Percentiles rank a stretch among this genome's conserved stretches.
Conservation (phyloP, 2,888 invertebrate species). For the Itoplectis maculator region DNA sequence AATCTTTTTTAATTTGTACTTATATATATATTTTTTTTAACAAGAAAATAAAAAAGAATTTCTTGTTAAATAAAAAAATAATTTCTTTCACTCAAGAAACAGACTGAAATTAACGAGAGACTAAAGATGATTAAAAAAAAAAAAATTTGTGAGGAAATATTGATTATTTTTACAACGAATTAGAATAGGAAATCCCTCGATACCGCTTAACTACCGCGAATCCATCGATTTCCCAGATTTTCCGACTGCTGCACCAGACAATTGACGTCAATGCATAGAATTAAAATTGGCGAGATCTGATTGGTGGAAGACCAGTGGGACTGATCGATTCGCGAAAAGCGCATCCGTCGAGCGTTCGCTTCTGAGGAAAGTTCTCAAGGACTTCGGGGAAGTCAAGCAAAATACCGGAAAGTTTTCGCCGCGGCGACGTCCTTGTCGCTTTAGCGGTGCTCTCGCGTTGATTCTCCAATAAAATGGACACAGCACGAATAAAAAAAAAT, state of each 20-base stretch:
- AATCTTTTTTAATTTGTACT: background rate
- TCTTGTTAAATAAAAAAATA: no score
- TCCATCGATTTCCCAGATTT: no score
- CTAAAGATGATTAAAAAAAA: no score
- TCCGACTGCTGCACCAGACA: no score
- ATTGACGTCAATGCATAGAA: no score
- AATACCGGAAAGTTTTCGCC: background rate
- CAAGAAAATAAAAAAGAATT: background rate
- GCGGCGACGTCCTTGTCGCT: background rate
- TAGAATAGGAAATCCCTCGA: no score
- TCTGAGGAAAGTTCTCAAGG: background rate
- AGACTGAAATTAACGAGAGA: no score
- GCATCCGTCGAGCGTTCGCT: background rate
- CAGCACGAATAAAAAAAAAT: background rate
- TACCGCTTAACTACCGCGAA: no score
- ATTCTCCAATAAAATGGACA: background rate
- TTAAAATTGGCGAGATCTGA: background rate
- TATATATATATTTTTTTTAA: background rate
- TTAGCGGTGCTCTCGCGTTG: conserved; percentile 5
- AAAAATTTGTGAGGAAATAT: no score
- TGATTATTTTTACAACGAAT: no score
- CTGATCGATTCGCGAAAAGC: background rate
- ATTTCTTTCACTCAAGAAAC: no score
- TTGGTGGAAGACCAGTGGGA: background rate
- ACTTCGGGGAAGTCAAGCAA: background rate